Evolutionary conservation across 2,797 vertebrate species (phyloP).

Genomic region (Rhinella marina): DNA sequence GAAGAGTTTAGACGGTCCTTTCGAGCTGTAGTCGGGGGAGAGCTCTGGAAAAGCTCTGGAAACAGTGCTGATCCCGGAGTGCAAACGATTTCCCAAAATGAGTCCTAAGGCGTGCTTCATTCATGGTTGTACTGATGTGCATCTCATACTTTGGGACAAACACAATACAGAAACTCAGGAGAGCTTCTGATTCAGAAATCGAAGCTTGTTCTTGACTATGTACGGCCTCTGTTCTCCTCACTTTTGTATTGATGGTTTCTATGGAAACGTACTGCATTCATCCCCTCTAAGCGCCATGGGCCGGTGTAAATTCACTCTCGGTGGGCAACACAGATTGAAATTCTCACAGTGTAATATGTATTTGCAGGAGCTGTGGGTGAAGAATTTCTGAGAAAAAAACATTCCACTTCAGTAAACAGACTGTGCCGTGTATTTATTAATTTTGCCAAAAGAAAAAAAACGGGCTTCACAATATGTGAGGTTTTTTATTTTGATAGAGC

Average conservation of each 20-base stretch:
- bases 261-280: conserved; percentile 54
- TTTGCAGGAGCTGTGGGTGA: conserved; percentile 4
- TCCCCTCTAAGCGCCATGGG: conserved; percentile 28
- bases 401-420: conserved; percentile 17
- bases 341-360: not conserved
- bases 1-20: conserved; percentile 84
- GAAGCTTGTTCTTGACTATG: conserved; percentile 45
- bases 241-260: conserved; percentile 59
- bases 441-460: conserved; percentile 28
- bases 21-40: conserved; percentile 75
- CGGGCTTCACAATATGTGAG: not conserved
- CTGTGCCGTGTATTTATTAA: not conserved
- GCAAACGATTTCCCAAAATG: conserved; percentile 68
- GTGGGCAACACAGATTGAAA: conserved; percentile 19
- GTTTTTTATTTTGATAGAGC: not conserved
- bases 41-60: conserved; percentile 64
- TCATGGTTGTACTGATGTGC: not conserved
- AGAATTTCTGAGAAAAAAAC: not conserved
- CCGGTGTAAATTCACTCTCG: conserved; percentile 37
- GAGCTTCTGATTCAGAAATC: conserved; percentile 49
- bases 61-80: conserved; percentile 62
- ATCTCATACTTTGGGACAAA: conserved; percentile 26
- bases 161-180: conserved; percentile 21
- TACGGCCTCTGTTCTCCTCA: conserved; percentile 40
- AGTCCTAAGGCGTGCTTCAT: conserved; percentile 37